phyloP scores from a whole-genome alignment of 2,888 invertebrate genomes.

The Blastobasis lacticolella region DNA sequence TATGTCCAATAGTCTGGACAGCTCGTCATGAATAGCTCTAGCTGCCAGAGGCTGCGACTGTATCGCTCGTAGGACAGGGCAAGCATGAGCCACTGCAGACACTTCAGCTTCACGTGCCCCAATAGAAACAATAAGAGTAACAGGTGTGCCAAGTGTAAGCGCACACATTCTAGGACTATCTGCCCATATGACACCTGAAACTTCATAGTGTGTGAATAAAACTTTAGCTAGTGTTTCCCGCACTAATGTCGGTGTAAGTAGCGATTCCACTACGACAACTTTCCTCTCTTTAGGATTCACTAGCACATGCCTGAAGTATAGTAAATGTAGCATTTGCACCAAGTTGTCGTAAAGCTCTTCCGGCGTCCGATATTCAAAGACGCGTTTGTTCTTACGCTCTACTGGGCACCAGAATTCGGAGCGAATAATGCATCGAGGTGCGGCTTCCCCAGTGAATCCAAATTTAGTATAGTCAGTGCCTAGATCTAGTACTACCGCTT shows the following conservation, averaged over 20 bases:
- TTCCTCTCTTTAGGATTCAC: conserved; percentile 95
- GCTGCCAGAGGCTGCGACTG: conserved; percentile 87
- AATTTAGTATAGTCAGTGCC: conserved; percentile 96
- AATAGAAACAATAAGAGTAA: conserved; percentile 88
- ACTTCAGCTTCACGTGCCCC: conserved; percentile 88
- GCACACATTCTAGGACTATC: conserved; percentile 90
- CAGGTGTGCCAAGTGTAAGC: conserved; percentile 83
- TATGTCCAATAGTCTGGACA: conserved; percentile 56
- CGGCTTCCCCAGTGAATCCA: conserved; percentile 92
- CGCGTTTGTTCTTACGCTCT: conserved; percentile 73
- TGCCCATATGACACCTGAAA: conserved; percentile 77
- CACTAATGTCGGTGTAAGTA: conserved; percentile 88
- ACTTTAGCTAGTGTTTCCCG: conserved; percentile 92
- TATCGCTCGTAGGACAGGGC: conserved; percentile 88
- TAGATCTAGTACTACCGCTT: conserved; percentile 91
- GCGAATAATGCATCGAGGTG: conserved; percentile 90
- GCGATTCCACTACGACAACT: conserved; percentile 92
- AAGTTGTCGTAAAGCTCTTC: conserved; percentile 88
- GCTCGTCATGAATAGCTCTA: conserved; percentile 79
- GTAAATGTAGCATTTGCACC: conserved; percentile 88
- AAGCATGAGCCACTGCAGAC: conserved; percentile 86
- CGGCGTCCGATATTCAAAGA: conserved; percentile 77
- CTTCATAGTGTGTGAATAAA: conserved; percentile 94
- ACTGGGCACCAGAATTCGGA: conserved; percentile 82
- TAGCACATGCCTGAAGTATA: conserved; percentile 93